Evolutionary conservation across 2,888 invertebrate species (phyloP).

Genomic region (Chydorus sphaericus): DNA sequence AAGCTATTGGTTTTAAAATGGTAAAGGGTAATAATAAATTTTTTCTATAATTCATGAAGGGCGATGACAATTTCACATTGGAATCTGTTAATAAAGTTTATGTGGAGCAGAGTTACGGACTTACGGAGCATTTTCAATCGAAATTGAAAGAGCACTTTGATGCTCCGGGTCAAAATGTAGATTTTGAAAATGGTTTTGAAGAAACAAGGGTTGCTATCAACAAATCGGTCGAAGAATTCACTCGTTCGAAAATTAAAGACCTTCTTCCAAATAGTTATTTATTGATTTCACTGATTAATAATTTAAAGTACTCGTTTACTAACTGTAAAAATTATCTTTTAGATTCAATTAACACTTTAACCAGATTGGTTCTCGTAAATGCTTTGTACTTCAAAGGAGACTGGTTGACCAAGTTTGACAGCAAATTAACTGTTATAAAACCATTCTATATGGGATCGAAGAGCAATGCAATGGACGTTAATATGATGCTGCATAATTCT

Average conservation of each 20-base stretch:
- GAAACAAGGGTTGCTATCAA: conserved; percentile 48
- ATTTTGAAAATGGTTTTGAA: conserved; percentile 39
- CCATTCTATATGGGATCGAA: conserved; percentile 11
- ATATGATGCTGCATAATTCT: conserved; percentile 52
- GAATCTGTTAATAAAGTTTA: conserved; percentile 59
- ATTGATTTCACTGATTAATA: conserved; percentile 19
- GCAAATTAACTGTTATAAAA: conserved; percentile 14
- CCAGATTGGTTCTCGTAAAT: conserved; percentile 59
- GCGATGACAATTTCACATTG: conserved; percentile 34
- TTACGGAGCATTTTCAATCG: conserved; percentile 40
- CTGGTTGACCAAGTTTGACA: conserved; percentile 39
- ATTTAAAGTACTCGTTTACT: conserved; percentile 11
- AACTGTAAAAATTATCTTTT: conserved; percentile 17
- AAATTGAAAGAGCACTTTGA: conserved; percentile 45
- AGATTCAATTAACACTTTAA: conserved; percentile 38
- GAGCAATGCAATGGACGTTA: conserved; percentile 42
- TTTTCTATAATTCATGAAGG: neutral
- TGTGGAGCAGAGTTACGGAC: conserved; percentile 34
- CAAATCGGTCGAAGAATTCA: conserved; percentile 61
- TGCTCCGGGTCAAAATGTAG: conserved; percentile 43
- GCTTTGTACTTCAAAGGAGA: conserved; percentile 74
- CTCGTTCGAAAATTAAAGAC: conserved; percentile 65
- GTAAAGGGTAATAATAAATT: neutral
- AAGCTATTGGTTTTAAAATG: neutral
- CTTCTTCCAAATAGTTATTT: conserved; percentile 36